Evolutionary conservation across 2,888 invertebrate genomes (phyloP).

Genomic region (Ophion obscuratus): DNA sequence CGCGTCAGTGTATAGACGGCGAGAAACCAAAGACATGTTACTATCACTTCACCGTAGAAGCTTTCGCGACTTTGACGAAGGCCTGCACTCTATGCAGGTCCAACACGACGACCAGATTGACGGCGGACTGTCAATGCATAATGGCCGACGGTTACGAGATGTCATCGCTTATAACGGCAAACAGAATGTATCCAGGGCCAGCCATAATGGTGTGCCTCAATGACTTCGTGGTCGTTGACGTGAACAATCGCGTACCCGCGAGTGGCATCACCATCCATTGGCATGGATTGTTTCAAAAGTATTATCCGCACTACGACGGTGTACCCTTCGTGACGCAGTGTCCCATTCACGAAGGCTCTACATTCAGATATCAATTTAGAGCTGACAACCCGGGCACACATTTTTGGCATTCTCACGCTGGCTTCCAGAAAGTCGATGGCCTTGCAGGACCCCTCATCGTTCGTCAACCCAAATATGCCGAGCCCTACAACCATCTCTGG

Average conservation of each 20-base stretch:
- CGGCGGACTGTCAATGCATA: slow-evolving; percentile 71
- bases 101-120: slow-evolving; percentile 65
- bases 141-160: slow-evolving; percentile 69
- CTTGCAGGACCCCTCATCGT: slow-evolving; percentile 65
- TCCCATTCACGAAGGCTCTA: slow-evolving; percentile 93
- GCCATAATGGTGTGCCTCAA: slow-evolving; percentile 92
- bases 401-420: slow-evolving; percentile 69
- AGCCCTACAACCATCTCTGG: slow-evolving; percentile 62
- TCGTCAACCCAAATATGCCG: slow-evolving; percentile 54
- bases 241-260: slow-evolving; percentile 93
- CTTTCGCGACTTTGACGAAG: slow-evolving; percentile 89
- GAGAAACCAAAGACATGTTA: slow-evolving; percentile 95
- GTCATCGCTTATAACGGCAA: slow-evolving; percentile 63
- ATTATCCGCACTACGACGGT: slow-evolving; percentile 94
- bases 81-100: slow-evolving; percentile 71
- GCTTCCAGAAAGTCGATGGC: slow-evolving; percentile 69
- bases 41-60: slow-evolving; percentile 94
- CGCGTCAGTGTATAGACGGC: slow-evolving; percentile 93
- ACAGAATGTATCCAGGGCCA: slow-evolving; percentile 74
- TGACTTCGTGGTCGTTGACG: slow-evolving; percentile 94
- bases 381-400: slow-evolving; percentile 66
- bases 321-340: slow-evolving; percentile 96
- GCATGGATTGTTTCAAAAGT: slow-evolving; percentile 95
- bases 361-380: slow-evolving; percentile 82
- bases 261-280: slow-evolving; percentile 95